Evolutionary conservation across 2,113 vertebrate species (phyloP).

Genomic region (Hystrix brachyura): DNA sequence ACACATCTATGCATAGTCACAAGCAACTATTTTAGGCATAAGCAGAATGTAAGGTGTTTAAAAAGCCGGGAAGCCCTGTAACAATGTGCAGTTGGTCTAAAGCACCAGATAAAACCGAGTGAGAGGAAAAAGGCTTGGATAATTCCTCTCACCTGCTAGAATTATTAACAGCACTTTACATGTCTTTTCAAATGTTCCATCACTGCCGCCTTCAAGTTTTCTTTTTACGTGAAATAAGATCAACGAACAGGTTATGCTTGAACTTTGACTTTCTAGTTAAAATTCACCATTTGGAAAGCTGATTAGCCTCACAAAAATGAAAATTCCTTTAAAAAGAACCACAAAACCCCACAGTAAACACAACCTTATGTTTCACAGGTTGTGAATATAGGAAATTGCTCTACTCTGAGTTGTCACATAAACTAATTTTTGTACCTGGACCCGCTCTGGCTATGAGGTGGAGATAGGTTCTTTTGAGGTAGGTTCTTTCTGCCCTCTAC

Average conservation of each 20-base stretch:
- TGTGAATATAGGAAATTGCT: slow-evolving; percentile 17
- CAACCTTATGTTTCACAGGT: not conserved
- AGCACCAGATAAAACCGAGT: not conserved
- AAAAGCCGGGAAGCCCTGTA: not conserved
- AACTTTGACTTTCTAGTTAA: slow-evolving; percentile 67
- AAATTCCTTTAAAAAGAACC: slow-evolving; percentile 33
- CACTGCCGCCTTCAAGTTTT: not conserved
- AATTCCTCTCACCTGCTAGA: not conserved
- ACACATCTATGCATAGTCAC: not conserved
- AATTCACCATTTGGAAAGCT: slow-evolving; percentile 49
- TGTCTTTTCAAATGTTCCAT: slow-evolving; percentile 55
- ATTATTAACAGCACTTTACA: slow-evolving; percentile 62
- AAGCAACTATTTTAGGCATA: slow-evolving; percentile 68
- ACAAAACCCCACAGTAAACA: not conserved
- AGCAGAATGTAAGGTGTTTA: not conserved
- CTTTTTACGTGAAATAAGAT: slow-evolving; percentile 52
- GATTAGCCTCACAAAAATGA: slow-evolving; percentile 45
- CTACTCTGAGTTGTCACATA: slow-evolving; percentile 1
- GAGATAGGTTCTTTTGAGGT: not conserved
- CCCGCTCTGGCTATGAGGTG: not conserved
- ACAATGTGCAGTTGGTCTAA: not conserved
- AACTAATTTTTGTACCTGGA: not conserved
- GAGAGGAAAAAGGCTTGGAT: not conserved
- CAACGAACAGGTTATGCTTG: not conserved
- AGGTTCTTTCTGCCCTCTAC: not conserved